phyloP scores from a whole-genome alignment of 1,140 invertebrate genomes.

The silkworm (Bombyx mori) region DNA sequence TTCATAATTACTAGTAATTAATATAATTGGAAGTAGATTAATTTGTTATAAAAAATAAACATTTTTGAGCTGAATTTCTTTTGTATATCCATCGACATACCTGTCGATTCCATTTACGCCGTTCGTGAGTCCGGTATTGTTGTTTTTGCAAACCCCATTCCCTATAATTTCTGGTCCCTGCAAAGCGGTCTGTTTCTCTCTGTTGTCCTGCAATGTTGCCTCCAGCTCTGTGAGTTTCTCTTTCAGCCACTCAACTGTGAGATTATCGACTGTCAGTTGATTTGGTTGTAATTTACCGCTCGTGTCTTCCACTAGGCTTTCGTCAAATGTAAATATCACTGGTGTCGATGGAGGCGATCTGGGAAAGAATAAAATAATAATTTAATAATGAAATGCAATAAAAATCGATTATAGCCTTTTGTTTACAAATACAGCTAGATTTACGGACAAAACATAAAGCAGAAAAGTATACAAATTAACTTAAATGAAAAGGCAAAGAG shows the following conservation, averaged over 20 bases:
- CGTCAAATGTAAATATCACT: constrained; percentile 86
- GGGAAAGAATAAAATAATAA: constrained; percentile 16
- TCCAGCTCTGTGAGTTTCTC: constrained; percentile 84
- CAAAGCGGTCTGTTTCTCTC: constrained; percentile 74
- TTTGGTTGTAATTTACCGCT: constrained; percentile 86
- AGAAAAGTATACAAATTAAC: too few species aligned
- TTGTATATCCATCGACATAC: constrained; percentile 29
- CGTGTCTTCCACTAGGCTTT: constrained; percentile 85
- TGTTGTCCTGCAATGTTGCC: constrained; percentile 76
- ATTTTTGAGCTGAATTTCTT: neutral
- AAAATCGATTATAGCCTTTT: too few species aligned
- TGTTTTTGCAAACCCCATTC: constrained; percentile 63
- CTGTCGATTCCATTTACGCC: constrained; percentile 65
- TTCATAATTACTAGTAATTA: too few species aligned
- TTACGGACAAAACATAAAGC: too few species aligned
- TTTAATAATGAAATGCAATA: too few species aligned
- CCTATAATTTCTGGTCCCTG: constrained; percentile 68
- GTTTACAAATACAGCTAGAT: too few species aligned
- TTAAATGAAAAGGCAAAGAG: too few species aligned
- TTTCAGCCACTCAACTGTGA: constrained; percentile 89
- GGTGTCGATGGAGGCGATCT: constrained; percentile 82
- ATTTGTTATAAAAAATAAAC: too few species aligned
- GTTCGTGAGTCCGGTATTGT: constrained; percentile 54
- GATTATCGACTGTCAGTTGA: constrained; percentile 90
- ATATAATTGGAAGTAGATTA: too few species aligned